These are phyloP conservation scores for Dipodomys spectabilis DNA, from an alignment of 2,113 vertebrate species.

Conservation along the genomic window DNA sequence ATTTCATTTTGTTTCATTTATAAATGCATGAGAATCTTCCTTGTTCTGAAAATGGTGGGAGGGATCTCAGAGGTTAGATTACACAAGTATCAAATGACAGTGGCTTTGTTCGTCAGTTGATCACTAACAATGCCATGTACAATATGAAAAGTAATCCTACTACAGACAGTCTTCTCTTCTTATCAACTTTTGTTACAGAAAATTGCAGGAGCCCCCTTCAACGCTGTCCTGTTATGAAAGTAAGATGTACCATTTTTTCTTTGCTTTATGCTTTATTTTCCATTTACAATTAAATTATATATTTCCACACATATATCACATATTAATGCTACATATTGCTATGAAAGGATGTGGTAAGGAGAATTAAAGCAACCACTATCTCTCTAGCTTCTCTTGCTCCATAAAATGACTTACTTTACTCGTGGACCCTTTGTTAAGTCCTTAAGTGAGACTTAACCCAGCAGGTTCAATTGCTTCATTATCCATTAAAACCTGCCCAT, in stretches of 20 bases:
- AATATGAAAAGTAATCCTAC: slow-evolving; percentile 5
- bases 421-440: neutral
- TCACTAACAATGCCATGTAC: neutral
- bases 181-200: slow-evolving; percentile 42
- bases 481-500: neutral
- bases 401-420: neutral
- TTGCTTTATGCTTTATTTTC: slow-evolving; percentile 41
- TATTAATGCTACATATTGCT: neutral
- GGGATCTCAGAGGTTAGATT: slow-evolving; percentile 48
- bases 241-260: neutral
- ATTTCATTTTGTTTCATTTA: slow-evolving; percentile 39
- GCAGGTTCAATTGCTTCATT: neutral
- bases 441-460: slow-evolving; percentile 21
- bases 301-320: slow-evolving; percentile 35
- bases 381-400: neutral
- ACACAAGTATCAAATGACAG: neutral
- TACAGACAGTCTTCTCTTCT: neutral
- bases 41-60: slow-evolving; percentile 16
- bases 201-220: neutral
- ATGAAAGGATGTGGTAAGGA: neutral
- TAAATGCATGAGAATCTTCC: neutral
- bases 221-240: neutral
- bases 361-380: neutral
- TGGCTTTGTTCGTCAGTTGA: slow-evolving; percentile 30
- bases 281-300: slow-evolving; percentile 41